Evolutionary conservation across 2,797 vertebrate genomes (phyloP).

Genomic region (Pseudochromis fuscus): DNA sequence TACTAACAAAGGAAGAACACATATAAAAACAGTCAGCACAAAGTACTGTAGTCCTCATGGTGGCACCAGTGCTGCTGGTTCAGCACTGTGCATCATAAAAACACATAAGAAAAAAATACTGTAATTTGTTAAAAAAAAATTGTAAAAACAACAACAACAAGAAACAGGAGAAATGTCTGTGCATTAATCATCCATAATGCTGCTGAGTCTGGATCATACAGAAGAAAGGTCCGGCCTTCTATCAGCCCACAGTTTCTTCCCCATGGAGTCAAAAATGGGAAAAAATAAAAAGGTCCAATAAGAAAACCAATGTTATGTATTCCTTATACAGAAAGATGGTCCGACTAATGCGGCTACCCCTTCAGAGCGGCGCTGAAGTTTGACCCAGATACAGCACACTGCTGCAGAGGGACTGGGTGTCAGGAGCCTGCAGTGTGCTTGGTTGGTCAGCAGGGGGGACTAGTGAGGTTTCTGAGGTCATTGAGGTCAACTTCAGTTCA

Average conservation of each 20-base stretch:
- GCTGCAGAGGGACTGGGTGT: no score
- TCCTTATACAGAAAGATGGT: slow-evolving; percentile 12
- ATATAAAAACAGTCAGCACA: slow-evolving; percentile 37
- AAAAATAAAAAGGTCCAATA: neutral
- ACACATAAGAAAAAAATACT: slow-evolving; percentile 44
- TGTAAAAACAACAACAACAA: slow-evolving; percentile 28
- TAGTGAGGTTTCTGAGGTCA: slow-evolving; percentile 32
- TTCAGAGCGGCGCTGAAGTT: slow-evolving; percentile 8
- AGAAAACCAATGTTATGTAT: neutral
- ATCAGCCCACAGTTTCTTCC: neutral
- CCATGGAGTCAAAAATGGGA: neutral
- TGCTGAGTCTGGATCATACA: slow-evolving; percentile 15
- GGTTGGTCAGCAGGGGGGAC: slow-evolving; percentile 65
- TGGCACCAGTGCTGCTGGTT: neutral
- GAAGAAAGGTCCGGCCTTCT: slow-evolving; percentile 6
- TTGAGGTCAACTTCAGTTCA: slow-evolving; percentile 78
- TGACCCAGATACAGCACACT: slow-evolving; percentile 48
- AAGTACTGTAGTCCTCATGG: slow-evolving; percentile 9
- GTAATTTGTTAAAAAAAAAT: slow-evolving; percentile 31
- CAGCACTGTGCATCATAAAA: slow-evolving; percentile 25
- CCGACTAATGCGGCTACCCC: slow-evolving; percentile 7
- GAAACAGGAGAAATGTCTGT: slow-evolving; percentile 43
- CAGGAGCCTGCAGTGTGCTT: slow-evolving; percentile 39
- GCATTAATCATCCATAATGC: slow-evolving; percentile 3
- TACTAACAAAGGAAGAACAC: slow-evolving; percentile 26